These are phyloP conservation scores for Magallana gigas DNA, from an alignment of 1,140 invertebrate genomes.

Conservation along the genomic window DNA sequence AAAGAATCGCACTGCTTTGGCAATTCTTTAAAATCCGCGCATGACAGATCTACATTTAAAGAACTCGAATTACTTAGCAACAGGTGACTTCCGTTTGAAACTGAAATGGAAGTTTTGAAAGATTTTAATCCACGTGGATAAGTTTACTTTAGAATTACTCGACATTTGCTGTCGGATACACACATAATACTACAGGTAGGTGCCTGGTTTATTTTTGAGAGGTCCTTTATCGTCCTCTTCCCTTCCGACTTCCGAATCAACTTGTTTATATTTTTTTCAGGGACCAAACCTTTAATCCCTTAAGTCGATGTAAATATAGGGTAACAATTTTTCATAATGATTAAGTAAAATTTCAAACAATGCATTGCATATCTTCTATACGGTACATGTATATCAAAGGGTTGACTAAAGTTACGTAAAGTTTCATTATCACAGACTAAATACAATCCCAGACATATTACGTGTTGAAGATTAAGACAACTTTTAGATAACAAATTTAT, in stretches of 20 bases:
- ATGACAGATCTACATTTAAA: conserved; percentile 31
- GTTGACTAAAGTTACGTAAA: too few species aligned
- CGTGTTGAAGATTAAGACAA: not conserved
- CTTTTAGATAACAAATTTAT: too few species aligned
- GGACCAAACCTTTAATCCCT: not conserved
- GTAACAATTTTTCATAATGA: not conserved
- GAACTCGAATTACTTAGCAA: conserved; percentile 33
- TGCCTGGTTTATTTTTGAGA: not conserved
- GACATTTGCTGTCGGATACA: conserved; percentile 6
- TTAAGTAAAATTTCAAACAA: too few species aligned
- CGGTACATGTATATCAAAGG: not conserved
- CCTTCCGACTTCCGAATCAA: not conserved
- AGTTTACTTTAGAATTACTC: conserved; percentile 5
- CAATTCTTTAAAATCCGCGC: conserved; percentile 27
- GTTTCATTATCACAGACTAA: too few species aligned
- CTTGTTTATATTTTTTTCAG: not conserved
- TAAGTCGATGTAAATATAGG: not conserved
- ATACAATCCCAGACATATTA: not conserved
- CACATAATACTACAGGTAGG: not conserved
- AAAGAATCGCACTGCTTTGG: conserved; percentile 24
- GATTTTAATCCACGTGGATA: not conserved
- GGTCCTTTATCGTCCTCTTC: not conserved
- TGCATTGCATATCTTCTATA: not conserved
- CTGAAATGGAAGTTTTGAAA: not conserved
- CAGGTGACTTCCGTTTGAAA: not conserved